A percentile compares a stretch with the other conserved stretches of the same genome.
Conservation (phyloP, 2,888 invertebrate species). For the Agrotis segetum region DNA sequence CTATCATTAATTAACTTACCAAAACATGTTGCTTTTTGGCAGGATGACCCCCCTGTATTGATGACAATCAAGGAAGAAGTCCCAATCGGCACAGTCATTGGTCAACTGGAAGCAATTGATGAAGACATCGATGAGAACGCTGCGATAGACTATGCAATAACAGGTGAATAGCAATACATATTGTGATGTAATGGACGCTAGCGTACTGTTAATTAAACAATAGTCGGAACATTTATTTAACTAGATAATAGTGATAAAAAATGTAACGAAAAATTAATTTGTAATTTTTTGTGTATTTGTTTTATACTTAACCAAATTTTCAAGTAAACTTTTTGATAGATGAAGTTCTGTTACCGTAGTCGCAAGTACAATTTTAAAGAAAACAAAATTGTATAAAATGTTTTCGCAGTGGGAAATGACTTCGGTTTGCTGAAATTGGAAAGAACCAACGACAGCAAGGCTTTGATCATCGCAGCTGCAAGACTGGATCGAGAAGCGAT, state of each 20-base stretch:
- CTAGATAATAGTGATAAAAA: no score
- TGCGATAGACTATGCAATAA: constrained; percentile 94
- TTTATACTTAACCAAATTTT: no score
- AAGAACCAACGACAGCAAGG: constrained; percentile 92
- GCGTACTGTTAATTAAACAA: no score
- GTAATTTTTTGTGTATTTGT: no score
- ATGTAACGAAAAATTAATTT: no score
- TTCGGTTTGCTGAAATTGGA: constrained; percentile 92
- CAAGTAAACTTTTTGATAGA: no score
- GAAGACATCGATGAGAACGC: constrained; percentile 95
- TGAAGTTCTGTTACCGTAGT: no score
- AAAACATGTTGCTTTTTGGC: constrained; percentile 1
- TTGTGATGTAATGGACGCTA: no score
- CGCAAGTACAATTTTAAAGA: not conserved
- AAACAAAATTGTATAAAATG: not conserved
- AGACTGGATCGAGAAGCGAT: constrained; percentile 93
- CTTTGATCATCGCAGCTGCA: constrained; percentile 91
- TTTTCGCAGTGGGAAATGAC: constrained; percentile 92
- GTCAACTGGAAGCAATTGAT: constrained; percentile 93
- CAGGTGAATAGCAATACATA: constrained; percentile 79
- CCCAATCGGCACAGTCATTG: constrained; percentile 92
- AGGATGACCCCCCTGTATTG: constrained; percentile 93
- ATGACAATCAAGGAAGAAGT: constrained; percentile 93
- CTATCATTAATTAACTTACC: no score
- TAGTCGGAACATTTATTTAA: no score